A percentile compares a stretch with the other conserved stretches of the same genome.
These are phyloP conservation scores for Cydia splendana DNA, from an alignment of 1,140 invertebrate genomes.

Conservation along the genomic window DNA sequence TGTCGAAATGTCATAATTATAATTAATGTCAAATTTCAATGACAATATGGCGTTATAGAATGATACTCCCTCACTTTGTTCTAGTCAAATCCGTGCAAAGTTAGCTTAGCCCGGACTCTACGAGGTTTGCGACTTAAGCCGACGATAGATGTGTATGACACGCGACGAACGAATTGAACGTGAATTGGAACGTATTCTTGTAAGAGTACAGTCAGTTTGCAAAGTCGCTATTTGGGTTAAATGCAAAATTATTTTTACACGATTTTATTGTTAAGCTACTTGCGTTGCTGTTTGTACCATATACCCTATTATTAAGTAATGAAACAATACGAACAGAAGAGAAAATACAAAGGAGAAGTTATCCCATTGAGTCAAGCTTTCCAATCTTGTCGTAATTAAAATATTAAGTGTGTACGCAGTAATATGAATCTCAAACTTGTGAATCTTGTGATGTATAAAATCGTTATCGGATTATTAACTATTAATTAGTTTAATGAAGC, in stretches of 20 bases:
- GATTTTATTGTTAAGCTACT: background rate
- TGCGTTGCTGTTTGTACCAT: background rate
- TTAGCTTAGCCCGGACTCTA: too few species aligned
- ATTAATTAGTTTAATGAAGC: background rate
- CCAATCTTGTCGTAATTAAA: background rate
- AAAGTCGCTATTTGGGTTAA: background rate
- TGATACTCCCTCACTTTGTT: too few species aligned
- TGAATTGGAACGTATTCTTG: background rate
- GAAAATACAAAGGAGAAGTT: background rate
- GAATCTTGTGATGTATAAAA: too few species aligned
- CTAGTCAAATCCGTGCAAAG: too few species aligned
- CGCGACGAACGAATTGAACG: too few species aligned
- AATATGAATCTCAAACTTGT: background rate
- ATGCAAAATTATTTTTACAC: background rate
- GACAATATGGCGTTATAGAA: too few species aligned
- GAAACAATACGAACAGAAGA: background rate
- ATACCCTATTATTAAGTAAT: background rate
- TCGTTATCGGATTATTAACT: slow-evolving; percentile 1
- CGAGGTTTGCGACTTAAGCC: too few species aligned
- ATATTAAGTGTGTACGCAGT: background rate
- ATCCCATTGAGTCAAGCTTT: background rate
- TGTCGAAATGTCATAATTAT: too few species aligned
- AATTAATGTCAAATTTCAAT: too few species aligned
- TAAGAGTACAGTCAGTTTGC: background rate
- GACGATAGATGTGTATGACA: too few species aligned